Evolutionary conservation across 2,113 vertebrate species (phyloP), one percentile per base, ranked within the genome.

Genomic region (Chionodraco myersi): DNA sequence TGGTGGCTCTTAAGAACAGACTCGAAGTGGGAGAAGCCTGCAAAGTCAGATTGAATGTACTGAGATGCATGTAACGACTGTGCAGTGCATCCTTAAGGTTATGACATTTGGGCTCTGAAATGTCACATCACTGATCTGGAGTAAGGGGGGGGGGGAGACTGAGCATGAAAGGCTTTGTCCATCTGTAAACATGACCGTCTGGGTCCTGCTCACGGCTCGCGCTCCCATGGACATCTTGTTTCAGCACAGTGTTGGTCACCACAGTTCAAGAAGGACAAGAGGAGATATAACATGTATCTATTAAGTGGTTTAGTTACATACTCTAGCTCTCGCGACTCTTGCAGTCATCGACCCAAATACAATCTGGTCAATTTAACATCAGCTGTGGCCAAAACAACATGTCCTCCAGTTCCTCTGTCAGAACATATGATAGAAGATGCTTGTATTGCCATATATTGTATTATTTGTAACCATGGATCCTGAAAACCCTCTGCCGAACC

Each of bases 61-160:
- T 45, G 18, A 10, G 30, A 48, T 5, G 15, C 57, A 59, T 67
- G 23, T 58, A 70, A 56, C 21, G 16, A 64, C 11, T 73, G 58
- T 44, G 10, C 10, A 30, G 71, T 54, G 58, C 52, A 49, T 75
- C 51, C 23, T 71, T 26, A 52, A 75, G 74, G 64, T 56, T 64
- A 1, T 68, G 81, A 70, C 73, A 78, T 68, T 85, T 67, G 72
- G 74, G 36, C 49, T 58, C 30, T 0, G 57, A 79, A 75, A 77
- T 64, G 60, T 80, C 81, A 73, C 12, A 63, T 36, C 5, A n/a
- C 14, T 51, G 57, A 30, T 59, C 16, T 15, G 36, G 16, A 61
- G 23, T 10, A 1, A n/a, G 11, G 6, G 34, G 30, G 30, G 30
- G 30, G 30, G 30, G 47, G 10, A 23, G 8, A 1, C 54, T 12